Evolutionary conservation across 2,888 invertebrate species (phyloP), one percentile per base, ranked within the genome.

Genomic region (Tipula helvola): DNA sequence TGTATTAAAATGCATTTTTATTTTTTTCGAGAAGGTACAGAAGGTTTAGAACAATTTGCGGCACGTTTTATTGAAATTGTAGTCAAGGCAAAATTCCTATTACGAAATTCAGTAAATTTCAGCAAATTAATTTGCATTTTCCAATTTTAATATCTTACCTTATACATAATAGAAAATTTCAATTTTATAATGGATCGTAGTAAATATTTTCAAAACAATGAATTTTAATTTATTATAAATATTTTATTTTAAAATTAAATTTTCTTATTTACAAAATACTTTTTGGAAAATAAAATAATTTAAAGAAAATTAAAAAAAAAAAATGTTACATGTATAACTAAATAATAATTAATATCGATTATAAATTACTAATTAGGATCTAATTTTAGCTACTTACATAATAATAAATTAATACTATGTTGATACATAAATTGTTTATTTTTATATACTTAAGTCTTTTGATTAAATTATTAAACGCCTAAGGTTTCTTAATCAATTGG

Each of bases 401-500:
- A 71, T 71, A 71, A 71, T 71, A 71, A 71, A 71, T 71, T 71
- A 71, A 71, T 71, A 71, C 71, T 71, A 71, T 71, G 28, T 28
- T 71, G 28, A 28, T 71, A 71, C 71, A 71, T 71, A 71, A 71
- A 71, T 71, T 71, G 71, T 71, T 71, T 71, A 71, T 28, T 71
- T 71, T 18, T 71, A 71, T 71, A 71, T 71, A 71, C 71, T 71
- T 71, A 84, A 39, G 84, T 84, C 84, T 84, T 39, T 39, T 41
- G 36, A 84, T 39, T 84, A 16, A 84, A 84, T 84, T 39, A 84
- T n/a, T 36, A 39, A 84, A 84, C 39, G 41, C 7, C 28, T 28
- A 28, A 18, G 71, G 39, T n/a, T 84, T 84, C 5, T 84, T 93
- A 95, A 90, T 95, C 95, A 90, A 96, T 91, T 71, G 95, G 95